phyloP scores from a whole-genome alignment of 2,797 vertebrate species.

The Clarias pachynema region DNA sequence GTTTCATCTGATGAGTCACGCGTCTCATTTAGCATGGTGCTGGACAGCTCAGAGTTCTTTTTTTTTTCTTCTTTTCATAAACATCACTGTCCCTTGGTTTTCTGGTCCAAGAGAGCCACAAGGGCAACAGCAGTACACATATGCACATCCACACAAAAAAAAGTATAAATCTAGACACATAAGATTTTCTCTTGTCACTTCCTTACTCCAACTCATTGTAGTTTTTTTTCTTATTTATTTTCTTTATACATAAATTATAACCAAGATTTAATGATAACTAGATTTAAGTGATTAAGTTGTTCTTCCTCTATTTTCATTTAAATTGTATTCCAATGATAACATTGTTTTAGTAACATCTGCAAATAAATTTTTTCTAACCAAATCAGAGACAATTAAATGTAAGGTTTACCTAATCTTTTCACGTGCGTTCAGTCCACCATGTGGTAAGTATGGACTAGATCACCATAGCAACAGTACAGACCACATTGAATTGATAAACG shows the following conservation, averaged over 20 bases:
- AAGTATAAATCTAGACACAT: constrained; percentile 37
- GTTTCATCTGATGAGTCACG: constrained; percentile 78
- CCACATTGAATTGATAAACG: constrained; percentile 33
- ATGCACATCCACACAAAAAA: constrained; percentile 32
- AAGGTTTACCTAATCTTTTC: constrained; percentile 58
- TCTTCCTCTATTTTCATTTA: constrained; percentile 13
- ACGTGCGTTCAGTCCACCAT: constrained; percentile 4
- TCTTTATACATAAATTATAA: constrained; percentile 1
- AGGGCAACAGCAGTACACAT: constrained; percentile 9
- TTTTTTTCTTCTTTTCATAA: constrained; percentile 59
- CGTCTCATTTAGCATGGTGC: constrained; percentile 72
- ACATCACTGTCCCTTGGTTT: constrained; percentile 60
- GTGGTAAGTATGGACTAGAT: constrained; percentile 45
- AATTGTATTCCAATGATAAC: constrained; percentile 2
- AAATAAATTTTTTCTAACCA: neutral
- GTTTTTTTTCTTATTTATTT: constrained; percentile 3
- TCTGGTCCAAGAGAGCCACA: constrained; percentile 46
- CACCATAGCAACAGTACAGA: constrained; percentile 59
- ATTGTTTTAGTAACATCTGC: constrained; percentile 4
- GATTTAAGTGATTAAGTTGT: neutral
- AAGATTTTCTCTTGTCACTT: neutral
- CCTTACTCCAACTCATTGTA: neutral
- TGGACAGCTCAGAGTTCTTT: constrained; percentile 59
- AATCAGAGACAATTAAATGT: constrained; percentile 62
- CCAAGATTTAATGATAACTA: constrained; percentile 1